These are phyloP conservation scores for Opisthograptis luteolata DNA, from an alignment of 2,888 invertebrate species.

Conservation along the genomic window DNA sequence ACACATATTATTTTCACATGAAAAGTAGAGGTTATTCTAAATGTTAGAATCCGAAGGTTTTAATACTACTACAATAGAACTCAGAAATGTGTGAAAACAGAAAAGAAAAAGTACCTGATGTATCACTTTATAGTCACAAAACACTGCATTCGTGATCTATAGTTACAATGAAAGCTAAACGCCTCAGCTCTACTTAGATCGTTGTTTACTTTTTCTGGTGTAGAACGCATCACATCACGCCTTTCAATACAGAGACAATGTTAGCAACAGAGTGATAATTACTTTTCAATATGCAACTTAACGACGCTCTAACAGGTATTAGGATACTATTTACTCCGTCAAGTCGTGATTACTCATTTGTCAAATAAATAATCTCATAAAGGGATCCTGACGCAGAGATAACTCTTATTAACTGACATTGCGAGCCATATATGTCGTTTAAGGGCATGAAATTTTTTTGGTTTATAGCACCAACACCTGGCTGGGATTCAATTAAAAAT, in stretches of 20 bases:
- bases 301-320: conserved; percentile 7
- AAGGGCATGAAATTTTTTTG: conserved; percentile 54
- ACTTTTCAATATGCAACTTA: conserved; percentile 31
- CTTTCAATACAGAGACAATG: conserved; percentile 7
- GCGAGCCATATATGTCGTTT: conserved; percentile 39
- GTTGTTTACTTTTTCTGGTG: conserved; percentile 1
- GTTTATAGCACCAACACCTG: conserved; percentile 68
- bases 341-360: conserved; percentile 41
- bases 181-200: not conserved
- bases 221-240: conserved; percentile 10
- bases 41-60: no score
- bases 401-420: conserved; percentile 36
- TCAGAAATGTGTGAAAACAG: not conserved
- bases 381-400: conserved; percentile 27
- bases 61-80: not conserved
- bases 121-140: not conserved
- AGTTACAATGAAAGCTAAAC: conserved; percentile 4
- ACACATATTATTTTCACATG: not conserved
- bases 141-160: conserved; percentile 6
- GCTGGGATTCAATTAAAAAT: conserved; percentile 71
- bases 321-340: conserved; percentile 8
- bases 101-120: not conserved
- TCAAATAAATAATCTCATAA: conserved; percentile 37
- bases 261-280: conserved; percentile 26
- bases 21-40: not conserved